These are phyloP conservation scores for Atrina japonica DNA, from an alignment of 2,888 invertebrate genomes.

Conservation along the genomic window DNA sequence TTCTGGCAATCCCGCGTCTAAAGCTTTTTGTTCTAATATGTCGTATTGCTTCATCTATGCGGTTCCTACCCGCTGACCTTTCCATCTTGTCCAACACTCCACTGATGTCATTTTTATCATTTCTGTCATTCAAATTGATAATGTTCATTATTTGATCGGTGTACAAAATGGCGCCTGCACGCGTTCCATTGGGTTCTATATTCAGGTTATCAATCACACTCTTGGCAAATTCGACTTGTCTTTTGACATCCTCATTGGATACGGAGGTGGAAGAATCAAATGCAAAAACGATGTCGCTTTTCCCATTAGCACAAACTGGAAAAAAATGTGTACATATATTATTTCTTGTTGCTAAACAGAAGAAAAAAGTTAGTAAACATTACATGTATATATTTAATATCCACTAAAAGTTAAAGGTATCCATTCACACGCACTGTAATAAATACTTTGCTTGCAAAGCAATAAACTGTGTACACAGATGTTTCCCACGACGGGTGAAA, in stretches of 20 bases:
- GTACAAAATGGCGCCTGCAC: constrained; percentile 71
- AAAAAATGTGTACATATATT: background rate
- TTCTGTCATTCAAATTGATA: constrained; percentile 59
- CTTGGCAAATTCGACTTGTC: constrained; percentile 69
- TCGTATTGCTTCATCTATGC: constrained; percentile 56
- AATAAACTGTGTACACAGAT: too few species aligned
- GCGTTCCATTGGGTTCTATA: constrained; percentile 58
- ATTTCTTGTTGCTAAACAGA: too few species aligned
- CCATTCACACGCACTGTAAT: too few species aligned
- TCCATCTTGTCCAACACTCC: constrained; percentile 57
- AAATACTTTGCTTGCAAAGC: background rate
- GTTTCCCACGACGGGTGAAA: too few species aligned
- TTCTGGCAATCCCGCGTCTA: constrained; percentile 57
- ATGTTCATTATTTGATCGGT: constrained; percentile 64
- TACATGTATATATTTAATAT: too few species aligned
- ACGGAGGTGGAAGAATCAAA: constrained; percentile 70
- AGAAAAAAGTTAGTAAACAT: too few species aligned
- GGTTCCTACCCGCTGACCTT: constrained; percentile 57
- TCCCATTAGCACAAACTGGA: constrained; percentile 63
- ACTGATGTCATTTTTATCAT: constrained; percentile 53
- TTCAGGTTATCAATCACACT: constrained; percentile 65
- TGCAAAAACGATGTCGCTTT: constrained; percentile 67
- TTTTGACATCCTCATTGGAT: constrained; percentile 62
- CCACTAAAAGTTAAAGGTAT: too few species aligned
- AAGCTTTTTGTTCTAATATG: constrained; percentile 68